Percentiles rank a stretch among this genome's conserved stretches.
phyloP scores from a whole-genome alignment of 2,888 invertebrate genomes.

The Drosophila nigricruria region DNA sequence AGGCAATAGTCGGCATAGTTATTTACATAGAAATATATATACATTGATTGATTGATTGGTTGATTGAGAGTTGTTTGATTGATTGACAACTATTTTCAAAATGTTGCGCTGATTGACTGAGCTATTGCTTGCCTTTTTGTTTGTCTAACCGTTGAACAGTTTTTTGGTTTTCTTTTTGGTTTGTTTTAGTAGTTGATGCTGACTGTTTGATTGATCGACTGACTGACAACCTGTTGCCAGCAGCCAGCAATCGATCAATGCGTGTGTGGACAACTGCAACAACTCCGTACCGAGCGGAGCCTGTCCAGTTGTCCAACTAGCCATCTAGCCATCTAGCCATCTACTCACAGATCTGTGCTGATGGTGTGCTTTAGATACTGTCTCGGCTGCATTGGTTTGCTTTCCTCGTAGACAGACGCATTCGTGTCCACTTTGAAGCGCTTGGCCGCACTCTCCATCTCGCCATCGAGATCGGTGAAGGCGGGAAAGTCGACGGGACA shows the following conservation, averaged over 20 bases:
- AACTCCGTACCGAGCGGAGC: conserved; percentile 58
- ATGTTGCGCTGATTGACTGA: conserved; percentile 5
- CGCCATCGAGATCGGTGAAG: conserved; percentile 71
- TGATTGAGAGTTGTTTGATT: conserved; percentile 2
- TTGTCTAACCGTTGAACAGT: conserved; percentile 12
- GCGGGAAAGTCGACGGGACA: conserved; percentile 78
- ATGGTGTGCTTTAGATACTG: conserved; percentile 53
- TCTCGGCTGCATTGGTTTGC: background rate
- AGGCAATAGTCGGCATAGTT: conserved; percentile 22
- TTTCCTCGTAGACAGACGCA: background rate
- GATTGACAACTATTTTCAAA: conserved; percentile 54
- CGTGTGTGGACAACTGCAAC: conserved; percentile 2
- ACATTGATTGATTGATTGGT: conserved; percentile 3
- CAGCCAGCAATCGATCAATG: conserved; percentile 34
- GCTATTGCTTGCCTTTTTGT: background rate
- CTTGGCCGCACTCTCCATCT: conserved; percentile 78
- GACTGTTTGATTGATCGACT: conserved; percentile 16
- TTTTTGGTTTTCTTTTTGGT: background rate
- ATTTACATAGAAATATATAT: background rate
- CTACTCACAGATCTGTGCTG: conserved; percentile 62
- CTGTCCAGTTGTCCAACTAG: conserved; percentile 27
- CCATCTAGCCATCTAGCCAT: no score
- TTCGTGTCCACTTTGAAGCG: conserved; percentile 68
- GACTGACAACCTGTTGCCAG: conserved; percentile 73
- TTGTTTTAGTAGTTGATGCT: no score